Percentiles rank a stretch among this genome's conserved stretches.
phyloP scores from a whole-genome alignment of 1,140 invertebrate species.

The Drosophila pandora region DNA sequence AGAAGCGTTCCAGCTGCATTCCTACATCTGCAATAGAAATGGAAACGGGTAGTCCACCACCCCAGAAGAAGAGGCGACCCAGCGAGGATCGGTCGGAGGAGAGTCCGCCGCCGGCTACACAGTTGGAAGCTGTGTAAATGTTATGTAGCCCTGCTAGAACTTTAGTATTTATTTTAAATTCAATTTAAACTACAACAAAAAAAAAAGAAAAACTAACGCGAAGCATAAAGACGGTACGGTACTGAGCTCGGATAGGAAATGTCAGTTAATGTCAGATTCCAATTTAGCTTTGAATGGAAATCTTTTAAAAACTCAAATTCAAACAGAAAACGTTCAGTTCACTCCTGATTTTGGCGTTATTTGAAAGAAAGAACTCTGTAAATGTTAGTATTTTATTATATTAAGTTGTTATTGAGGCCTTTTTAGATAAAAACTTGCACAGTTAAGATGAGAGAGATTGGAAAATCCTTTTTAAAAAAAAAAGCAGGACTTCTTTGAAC shows the following conservation, averaged over 20 bases:
- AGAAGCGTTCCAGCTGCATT: constrained; percentile 44
- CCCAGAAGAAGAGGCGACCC: constrained; percentile 56
- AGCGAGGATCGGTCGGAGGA: constrained; percentile 40
- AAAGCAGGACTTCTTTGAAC: constrained; percentile 35
- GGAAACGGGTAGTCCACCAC: constrained; percentile 48
- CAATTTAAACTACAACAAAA: constrained; percentile 33
- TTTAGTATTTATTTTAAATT: constrained; percentile 68
- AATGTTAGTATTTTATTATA: constrained; percentile 77
- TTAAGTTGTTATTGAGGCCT: constrained; percentile 79
- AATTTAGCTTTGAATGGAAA: too few relatives aligned
- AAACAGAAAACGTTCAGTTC: background rate
- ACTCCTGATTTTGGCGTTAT: constrained; percentile 22
- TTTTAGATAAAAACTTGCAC: constrained; percentile 53
- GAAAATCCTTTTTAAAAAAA: constrained; percentile 6
- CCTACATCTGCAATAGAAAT: background rate
- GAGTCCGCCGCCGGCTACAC: constrained; percentile 27
- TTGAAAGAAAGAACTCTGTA: constrained; percentile 46
- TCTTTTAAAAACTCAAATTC: too few relatives aligned
- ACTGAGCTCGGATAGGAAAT: constrained; percentile 44
- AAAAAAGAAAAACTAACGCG: background rate
- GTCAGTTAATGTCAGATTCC: too few relatives aligned
- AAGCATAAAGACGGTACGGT: constrained; percentile 34
- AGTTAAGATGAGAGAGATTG: constrained; percentile 3
- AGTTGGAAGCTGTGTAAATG: constrained; percentile 59
- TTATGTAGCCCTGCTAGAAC: constrained; percentile 40